Evolutionary conservation across 2,888 invertebrate genomes (phyloP).

Genomic region (Drosophila setosimentum): DNA sequence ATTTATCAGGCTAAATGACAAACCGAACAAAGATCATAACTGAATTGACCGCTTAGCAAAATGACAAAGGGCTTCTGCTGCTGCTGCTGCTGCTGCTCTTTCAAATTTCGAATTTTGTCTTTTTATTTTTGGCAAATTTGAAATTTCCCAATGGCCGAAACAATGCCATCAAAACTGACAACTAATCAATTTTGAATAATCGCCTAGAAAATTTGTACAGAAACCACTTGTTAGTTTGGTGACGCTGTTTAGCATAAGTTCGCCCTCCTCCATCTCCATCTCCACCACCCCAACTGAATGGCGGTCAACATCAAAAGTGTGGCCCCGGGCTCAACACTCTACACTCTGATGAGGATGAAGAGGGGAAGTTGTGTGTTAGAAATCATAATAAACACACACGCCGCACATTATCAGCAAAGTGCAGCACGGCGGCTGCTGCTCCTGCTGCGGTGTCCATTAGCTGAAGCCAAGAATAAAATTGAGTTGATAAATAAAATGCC

Average conservation of each 20-base stretch:
- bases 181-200: slow-evolving; percentile 34
- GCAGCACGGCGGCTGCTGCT: slow-evolving; percentile 42
- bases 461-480: slow-evolving; percentile 76
- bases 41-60: slow-evolving; percentile 1
- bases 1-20: slow-evolving; percentile 59
- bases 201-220: slow-evolving; percentile 13
- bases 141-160: slow-evolving; percentile 13
- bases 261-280: slow-evolving; percentile 8
- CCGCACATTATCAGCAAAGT: slow-evolving; percentile 76
- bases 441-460: slow-evolving; percentile 63
- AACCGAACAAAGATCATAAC: slow-evolving; percentile 25
- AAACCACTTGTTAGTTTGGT: neutral
- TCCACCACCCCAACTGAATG: neutral
- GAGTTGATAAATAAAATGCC: slow-evolving; percentile 74
- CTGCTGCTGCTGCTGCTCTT: neutral
- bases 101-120: neutral
- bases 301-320: slow-evolving; percentile 37
- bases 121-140: neutral
- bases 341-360: neutral
- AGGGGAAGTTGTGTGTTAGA: slow-evolving; percentile 36
- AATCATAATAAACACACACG: slow-evolving; percentile 81
- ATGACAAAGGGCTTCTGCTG: neutral
- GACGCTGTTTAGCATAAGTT: slow-evolving; percentile 27
- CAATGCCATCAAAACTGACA: slow-evolving; percentile 28
- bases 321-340: neutral